Evolutionary conservation across 2,113 vertebrate genomes (phyloP).

Genomic region (Pampusana beccarii): DNA sequence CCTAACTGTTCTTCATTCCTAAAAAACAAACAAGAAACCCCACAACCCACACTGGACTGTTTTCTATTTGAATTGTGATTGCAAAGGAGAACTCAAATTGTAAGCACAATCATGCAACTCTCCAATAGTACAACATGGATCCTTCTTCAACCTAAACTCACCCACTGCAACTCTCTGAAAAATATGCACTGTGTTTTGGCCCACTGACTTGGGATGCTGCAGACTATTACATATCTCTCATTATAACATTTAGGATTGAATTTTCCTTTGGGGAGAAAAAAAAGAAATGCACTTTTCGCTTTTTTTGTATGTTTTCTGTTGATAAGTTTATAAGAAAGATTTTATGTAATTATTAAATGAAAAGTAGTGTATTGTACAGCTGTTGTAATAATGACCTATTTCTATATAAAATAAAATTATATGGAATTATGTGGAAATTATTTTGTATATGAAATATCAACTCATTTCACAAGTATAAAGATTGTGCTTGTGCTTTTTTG

Average conservation of each 20-base stretch:
- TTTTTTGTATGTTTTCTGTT: conserved; percentile 83
- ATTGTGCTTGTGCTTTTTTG: conserved; percentile 77
- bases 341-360: conserved; percentile 81
- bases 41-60: conserved; percentile 61
- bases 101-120: conserved; percentile 66
- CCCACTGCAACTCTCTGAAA: conserved; percentile 35
- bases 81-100: conserved; percentile 15
- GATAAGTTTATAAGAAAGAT: conserved; percentile 83
- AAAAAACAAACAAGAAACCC: background rate
- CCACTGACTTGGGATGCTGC: conserved; percentile 68
- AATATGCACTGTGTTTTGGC: conserved; percentile 59
- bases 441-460: conserved; percentile 82
- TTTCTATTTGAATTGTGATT: conserved; percentile 41
- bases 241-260: conserved; percentile 69
- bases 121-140: background rate
- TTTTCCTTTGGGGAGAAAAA: conserved; percentile 64
- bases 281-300: conserved; percentile 83
- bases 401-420: conserved; percentile 86
- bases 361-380: conserved; percentile 82
- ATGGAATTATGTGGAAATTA: conserved; percentile 82
- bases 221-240: conserved; percentile 69
- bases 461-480: conserved; percentile 78
- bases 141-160: background rate
- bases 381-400: conserved; percentile 85
- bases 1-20: background rate